These are phyloP conservation scores for Agrilus biguttatus DNA, from an alignment of 2,888 invertebrate species.

Conservation along the genomic window DNA sequence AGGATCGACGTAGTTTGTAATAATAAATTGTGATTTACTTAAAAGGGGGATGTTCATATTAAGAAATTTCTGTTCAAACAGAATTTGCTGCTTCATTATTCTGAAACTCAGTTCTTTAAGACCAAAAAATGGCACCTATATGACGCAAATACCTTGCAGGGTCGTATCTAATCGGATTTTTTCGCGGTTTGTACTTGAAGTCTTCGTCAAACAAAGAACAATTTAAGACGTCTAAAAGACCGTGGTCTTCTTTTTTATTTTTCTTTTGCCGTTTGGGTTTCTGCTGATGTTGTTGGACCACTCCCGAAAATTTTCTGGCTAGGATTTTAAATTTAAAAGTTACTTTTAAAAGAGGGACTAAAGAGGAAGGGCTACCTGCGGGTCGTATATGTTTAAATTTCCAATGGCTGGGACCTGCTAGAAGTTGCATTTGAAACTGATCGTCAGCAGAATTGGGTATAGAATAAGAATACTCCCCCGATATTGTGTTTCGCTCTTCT, in stretches of 20 bases:
- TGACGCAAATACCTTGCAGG: too few species aligned
- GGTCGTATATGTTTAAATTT: slow-evolving; percentile 40
- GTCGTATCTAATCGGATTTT: too few species aligned
- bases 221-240: neutral
- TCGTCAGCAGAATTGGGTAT: slow-evolving; percentile 32
- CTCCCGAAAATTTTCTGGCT: slow-evolving; percentile 11
- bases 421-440: slow-evolving; percentile 31
- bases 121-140: too few species aligned
- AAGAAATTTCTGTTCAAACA: too few species aligned
- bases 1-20: too few species aligned
- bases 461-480: slow-evolving; percentile 58
- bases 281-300: slow-evolving; percentile 12
- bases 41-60: too few species aligned
- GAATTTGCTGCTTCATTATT: too few species aligned
- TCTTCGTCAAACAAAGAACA: too few species aligned
- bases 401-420: slow-evolving; percentile 81
- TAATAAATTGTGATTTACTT: too few species aligned
- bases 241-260: neutral
- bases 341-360: neutral
- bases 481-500: slow-evolving; percentile 28
- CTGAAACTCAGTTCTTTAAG: too few species aligned
- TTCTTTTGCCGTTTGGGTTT: slow-evolving; percentile 1
- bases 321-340: slow-evolving; percentile 16
- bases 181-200: too few species aligned
- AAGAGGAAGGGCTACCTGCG: slow-evolving; percentile 5